Base-by-base conservation (phyloP, 1,140 invertebrate species). In the Oryctes rhinoceros region DNA sequence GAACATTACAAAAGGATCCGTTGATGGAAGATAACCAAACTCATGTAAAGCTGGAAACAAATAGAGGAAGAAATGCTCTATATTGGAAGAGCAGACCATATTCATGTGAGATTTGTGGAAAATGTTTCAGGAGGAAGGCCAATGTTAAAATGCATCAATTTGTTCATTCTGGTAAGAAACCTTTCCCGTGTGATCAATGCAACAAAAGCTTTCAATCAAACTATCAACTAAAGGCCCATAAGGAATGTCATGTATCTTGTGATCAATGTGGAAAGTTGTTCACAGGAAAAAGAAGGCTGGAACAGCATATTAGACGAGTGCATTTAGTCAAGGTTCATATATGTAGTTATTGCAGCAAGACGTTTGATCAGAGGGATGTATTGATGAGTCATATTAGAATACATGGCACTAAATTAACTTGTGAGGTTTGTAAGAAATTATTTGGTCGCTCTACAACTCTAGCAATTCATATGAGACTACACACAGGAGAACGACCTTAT, bases 361-460 rank as follows among this genome's bases (percentile, higher is more conserved):
- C 86, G 4, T 91, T 91, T 82, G 89, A 76, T 7, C 82, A 81
- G 37, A 62, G 80, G 65, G 77, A 81, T 18, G 79, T 81, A 67
- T 78, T 84, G 35, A 82, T 77, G 59, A 81, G 82, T 49, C 83
- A 84, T 71, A 20, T 81, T 20, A 62, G 82, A 47, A 85, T 87
- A 39, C 89, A 90, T 10, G 88, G 89, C 3, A 89, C 90, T 84
- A 88, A 88, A 1, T 91, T 89, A 76, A 86, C 82, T 77, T 89
- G 89, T 39, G 80, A 79, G 0, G 83, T 83, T 39, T 89, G 88
- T 74, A 85, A 86, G 0, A 86, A 88, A 77, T 86, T 84, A 5
- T 90, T 90, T 80, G 87, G 88, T 67, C 87, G 87, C 0, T 89
- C 88, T 0, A 88, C 88, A 78, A 88, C 89, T 78, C 85, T 88